Conservation (phyloP, 2,113 vertebrate genomes). For the Cacatua alba region DNA sequence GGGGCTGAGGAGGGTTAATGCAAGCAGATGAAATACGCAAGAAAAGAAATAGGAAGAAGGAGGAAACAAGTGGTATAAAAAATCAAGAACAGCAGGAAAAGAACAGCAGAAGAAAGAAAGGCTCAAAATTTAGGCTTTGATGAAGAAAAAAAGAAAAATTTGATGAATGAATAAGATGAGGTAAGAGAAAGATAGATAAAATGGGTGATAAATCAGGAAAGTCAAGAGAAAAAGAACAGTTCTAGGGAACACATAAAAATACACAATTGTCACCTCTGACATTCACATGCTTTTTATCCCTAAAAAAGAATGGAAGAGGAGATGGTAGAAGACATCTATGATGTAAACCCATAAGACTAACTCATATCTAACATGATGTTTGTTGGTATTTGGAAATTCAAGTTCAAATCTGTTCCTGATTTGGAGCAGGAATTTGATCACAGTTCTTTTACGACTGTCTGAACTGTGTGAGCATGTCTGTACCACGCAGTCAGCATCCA, state of each 20-base stretch:
- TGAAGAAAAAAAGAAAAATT: not conserved
- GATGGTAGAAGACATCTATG: not conserved
- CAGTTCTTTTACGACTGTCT: not conserved
- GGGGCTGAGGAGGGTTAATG: not conserved
- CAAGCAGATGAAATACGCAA: not conserved
- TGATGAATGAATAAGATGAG: not conserved
- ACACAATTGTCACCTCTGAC: not conserved
- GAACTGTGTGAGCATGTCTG: not conserved
- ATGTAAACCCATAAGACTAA: not conserved
- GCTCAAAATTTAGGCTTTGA: not conserved
- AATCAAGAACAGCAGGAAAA: not conserved
- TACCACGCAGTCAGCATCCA: not conserved
- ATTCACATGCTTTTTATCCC: not conserved
- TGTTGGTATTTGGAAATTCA: not conserved
- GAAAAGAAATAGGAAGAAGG: not conserved
- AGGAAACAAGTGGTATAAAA: not conserved
- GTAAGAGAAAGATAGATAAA: not conserved
- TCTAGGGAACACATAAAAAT: not conserved
- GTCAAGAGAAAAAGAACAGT: not conserved
- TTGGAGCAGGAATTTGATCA: not conserved
- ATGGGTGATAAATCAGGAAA: not conserved
- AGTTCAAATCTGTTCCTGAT: not conserved
- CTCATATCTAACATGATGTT: not conserved
- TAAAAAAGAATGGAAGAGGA: not conserved
- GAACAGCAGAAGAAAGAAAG: not conserved